Conservation (phyloP, 2,888 invertebrate genomes). For the Lagria hirta region DNA sequence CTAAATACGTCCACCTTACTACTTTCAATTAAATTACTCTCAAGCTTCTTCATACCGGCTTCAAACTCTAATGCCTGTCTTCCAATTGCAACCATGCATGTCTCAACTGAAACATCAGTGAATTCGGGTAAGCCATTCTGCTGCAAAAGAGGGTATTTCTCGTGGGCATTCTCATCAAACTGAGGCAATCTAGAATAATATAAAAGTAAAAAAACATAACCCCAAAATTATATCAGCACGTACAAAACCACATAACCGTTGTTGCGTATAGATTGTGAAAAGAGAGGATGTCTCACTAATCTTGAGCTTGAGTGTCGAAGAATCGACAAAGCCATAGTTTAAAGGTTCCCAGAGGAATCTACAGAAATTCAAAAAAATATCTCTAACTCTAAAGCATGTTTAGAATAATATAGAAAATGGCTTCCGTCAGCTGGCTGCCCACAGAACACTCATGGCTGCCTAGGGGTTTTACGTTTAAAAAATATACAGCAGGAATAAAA, state of each 20-base stretch:
- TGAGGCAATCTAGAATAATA: slow-evolving; percentile 71
- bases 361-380: no score
- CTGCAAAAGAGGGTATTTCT: slow-evolving; percentile 73
- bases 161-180: slow-evolving; percentile 78
- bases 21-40: slow-evolving; percentile 57
- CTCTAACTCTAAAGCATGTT: no score
- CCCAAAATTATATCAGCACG: no score
- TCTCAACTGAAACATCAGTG: slow-evolving; percentile 76
- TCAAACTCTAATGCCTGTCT: slow-evolving; percentile 82
- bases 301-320: slow-evolving; percentile 41
- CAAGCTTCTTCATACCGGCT: slow-evolving; percentile 69
- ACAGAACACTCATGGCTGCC: no score
- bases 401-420: no score
- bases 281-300: slow-evolving; percentile 30
- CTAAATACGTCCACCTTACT: slow-evolving; percentile 63
- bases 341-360: no score
- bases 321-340: slow-evolving; percentile 50
- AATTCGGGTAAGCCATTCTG: slow-evolving; percentile 79
- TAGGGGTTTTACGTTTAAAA: no score
- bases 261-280: slow-evolving; percentile 50
- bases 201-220: no score
- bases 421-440: no score
- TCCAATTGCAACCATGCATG: slow-evolving; percentile 81
- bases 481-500: no score
- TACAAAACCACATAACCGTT: slow-evolving; percentile 72